Evolutionary conservation across 2,113 vertebrate species (phyloP), one percentile per base, ranked within the genome.

Genomic region (Phoenicopterus ruber): DNA sequence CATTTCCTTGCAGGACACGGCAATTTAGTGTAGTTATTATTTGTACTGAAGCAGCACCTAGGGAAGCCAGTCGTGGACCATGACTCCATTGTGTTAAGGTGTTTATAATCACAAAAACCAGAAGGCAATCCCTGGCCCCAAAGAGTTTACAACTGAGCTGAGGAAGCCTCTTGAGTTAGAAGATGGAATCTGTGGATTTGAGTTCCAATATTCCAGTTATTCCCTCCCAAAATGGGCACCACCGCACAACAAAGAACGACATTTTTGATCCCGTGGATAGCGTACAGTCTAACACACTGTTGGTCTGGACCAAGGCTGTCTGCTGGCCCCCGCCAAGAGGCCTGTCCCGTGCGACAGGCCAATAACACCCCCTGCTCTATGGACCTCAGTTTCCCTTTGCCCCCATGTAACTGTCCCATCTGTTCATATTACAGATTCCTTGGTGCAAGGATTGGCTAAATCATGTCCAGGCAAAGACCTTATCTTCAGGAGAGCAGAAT

Each of bases 351-450:
- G 2, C 2, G 22, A 50, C 32, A 10, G 61, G 13, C 4, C 13
- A 34, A 19, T 13, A 66, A 58, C 1, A 0, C 19, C 34, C 55
- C 57, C 46, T 25, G 29, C 46, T 42, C 32, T 17, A 1, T 0
- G 31, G 20, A 10, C 55, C 38, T 44, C 87, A 12, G 47, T 32
- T 38, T 84, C 47, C 62, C 58, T 50, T 50, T 72, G 36, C 46
- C 42, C 31, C 55, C 31, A 47, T 29, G 22, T 10, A 18, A 19
- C 42, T 22, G 28, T n/a, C 77, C 42, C 20, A 7, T 29, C 47
- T 32, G 13, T 13, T 28, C 28, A 15, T 10, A 20, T 31, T 14
- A 13, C n/a, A 32, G 3, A 34, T 36, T 16, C 50, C 40, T 49
- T 40, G 55, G 44, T 4, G 28, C 11, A 16, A 50, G 44, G 13